Percentiles rank a stretch among this genome's conserved stretches.
These are phyloP conservation scores for Gibbula magus DNA, from an alignment of 2,888 invertebrate species.

Conservation along the genomic window DNA sequence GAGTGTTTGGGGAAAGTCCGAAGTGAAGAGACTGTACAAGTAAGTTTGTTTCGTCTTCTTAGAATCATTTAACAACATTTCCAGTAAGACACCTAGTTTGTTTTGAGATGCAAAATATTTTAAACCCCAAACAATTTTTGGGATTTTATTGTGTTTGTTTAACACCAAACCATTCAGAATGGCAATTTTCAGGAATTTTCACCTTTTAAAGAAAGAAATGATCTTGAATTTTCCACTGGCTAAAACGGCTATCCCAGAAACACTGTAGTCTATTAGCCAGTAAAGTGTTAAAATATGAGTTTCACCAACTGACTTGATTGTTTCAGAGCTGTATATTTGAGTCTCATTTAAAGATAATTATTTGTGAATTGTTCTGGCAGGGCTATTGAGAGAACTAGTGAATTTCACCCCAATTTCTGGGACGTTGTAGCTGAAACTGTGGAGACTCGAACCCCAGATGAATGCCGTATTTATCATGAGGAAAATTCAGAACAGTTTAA, in stretches of 20 bases:
- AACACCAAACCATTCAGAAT: no score
- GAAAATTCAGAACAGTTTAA: not conserved
- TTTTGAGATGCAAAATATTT: no score
- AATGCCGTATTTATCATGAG: conserved; percentile 36
- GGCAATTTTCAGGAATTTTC: no score
- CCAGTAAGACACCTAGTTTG: no score
- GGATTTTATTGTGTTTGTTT: no score
- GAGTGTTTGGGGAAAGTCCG: conserved; percentile 19
- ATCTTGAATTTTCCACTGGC: not conserved
- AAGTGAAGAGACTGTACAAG: conserved; percentile 20
- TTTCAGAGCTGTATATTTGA: no score
- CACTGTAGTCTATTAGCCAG: no score
- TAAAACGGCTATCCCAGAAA: not conserved
- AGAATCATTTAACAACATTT: not conserved
- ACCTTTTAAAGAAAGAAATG: not conserved
- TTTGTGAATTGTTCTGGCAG: conserved; percentile 28
- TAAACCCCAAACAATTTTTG: no score
- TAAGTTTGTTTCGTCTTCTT: not conserved
- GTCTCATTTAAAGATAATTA: not conserved
- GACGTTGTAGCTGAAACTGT: conserved; percentile 47
- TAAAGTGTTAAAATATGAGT: no score
- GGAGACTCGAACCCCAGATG: conserved; percentile 40
- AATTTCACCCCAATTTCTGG: conserved; percentile 48
- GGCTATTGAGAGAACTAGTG: conserved; percentile 35
- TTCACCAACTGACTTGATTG: no score